phyloP scores from a whole-genome alignment of 2,888 invertebrate genomes.

The Tineola bisselliella region DNA sequence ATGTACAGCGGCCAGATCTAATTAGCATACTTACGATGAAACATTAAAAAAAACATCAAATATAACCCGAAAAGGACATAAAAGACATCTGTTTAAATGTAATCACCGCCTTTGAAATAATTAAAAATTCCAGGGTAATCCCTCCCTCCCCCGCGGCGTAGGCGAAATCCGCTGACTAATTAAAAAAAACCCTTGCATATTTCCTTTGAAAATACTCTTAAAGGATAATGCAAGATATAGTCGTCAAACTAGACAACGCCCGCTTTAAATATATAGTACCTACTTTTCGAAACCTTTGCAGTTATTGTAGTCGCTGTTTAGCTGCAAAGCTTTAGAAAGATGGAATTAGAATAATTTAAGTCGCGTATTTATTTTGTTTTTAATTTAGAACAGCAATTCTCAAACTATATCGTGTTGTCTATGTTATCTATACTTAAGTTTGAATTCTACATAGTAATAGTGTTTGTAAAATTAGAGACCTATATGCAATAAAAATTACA shows the following conservation, averaged over 20 bases:
- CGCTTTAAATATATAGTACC: too few relatives aligned
- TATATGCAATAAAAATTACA: background rate
- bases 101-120: background rate
- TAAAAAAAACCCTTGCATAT: background rate
- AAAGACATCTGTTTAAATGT: background rate
- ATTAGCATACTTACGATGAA: background rate
- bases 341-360: too few relatives aligned
- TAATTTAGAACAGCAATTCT: too few relatives aligned
- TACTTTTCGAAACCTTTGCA: too few relatives aligned
- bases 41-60: background rate
- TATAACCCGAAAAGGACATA: background rate
- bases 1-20: too few relatives aligned
- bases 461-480: too few relatives aligned
- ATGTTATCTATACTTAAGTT: too few relatives aligned
- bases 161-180: background rate
- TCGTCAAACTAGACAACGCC: background rate
- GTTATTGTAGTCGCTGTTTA: too few relatives aligned
- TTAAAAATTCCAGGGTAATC: background rate
- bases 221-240: background rate
- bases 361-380: too few relatives aligned
- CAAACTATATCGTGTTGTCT: too few relatives aligned
- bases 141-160: background rate
- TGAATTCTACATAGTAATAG: too few relatives aligned
- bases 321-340: too few relatives aligned
- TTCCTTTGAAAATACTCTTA: background rate